Evolutionary conservation across 2,888 invertebrate genomes (phyloP).

Genomic region (Meteorus colon): DNA sequence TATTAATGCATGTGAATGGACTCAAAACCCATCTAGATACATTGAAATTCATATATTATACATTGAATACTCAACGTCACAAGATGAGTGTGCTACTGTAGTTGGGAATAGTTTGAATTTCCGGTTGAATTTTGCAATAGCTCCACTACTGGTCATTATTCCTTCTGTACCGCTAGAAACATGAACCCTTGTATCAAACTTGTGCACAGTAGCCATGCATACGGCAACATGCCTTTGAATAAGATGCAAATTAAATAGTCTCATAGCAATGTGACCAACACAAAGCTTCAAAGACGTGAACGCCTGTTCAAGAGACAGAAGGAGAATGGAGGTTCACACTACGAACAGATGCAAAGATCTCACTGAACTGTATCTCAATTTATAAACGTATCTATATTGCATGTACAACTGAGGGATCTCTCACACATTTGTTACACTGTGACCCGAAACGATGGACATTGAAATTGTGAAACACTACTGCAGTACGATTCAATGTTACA

Average conservation of each 20-base stretch:
- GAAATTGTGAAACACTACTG: not conserved
- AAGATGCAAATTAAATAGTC: conserved; percentile 67
- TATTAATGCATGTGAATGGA: too few species aligned
- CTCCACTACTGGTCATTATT: not conserved
- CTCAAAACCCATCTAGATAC: too few species aligned
- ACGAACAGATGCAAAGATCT: not conserved
- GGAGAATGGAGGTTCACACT: not conserved
- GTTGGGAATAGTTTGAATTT: not conserved
- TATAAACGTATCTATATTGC: not conserved
- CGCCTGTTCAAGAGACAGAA: not conserved
- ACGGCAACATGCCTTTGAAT: conserved; percentile 56
- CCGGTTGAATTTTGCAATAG: not conserved
- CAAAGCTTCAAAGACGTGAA: conserved; percentile 56
- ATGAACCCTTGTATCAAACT: conserved; percentile 13
- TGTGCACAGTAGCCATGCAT: not conserved
- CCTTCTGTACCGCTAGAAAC: not conserved
- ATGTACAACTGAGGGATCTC: not conserved
- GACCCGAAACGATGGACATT: not conserved
- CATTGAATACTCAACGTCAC: too few species aligned
- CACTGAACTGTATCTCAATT: not conserved
- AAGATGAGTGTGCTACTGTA: too few species aligned
- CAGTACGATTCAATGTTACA: not conserved
- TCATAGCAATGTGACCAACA: conserved; percentile 47
- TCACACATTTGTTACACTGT: not conserved
- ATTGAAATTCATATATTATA: too few species aligned